Base-by-base conservation (phyloP, 2,797 vertebrate genomes). In the Anguilla obscura region DNA sequence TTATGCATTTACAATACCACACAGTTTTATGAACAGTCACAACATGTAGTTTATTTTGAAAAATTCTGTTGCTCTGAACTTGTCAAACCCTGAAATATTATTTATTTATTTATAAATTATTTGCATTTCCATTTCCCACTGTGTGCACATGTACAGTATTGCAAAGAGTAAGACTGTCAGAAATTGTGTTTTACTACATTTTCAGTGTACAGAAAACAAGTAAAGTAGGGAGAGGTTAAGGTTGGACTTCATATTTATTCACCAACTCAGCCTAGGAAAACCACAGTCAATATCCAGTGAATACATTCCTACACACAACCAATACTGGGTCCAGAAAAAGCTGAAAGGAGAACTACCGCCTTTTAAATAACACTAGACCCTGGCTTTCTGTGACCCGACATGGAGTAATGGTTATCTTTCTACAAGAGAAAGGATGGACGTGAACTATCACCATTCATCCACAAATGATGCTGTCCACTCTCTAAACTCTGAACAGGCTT, bases 401-500 rank as follows among this genome's bases (percentile, higher is more conserved):
- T 12, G 66, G n/a, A 71, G 66, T n/a, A 33, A 74, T 18, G 16
- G 79, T 30, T 79, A 30, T 14, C 69, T 33, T 82, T 82, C 21
- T 48, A 48, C 16, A 4, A 45, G 79, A 82, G 40, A 21, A 82
- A 48, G 9, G 27, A 36, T 79, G 74, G 74, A 80, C 36, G 36
- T 80, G 36, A 80, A 82, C 48, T 82, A 7, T 24, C 45, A 24
- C 8, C 14, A 82, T 82, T 82, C n/a, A 82, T 82, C 30, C 79
- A 82, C 45, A 82, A 82, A 82, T 82, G 45, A 82, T 1, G 79
- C 71, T 82, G 79, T 82, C 79, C 79, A 82, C 40, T 82, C 76
- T 21, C 79, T 82, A 82, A 82, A 40, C 79, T 82, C 45, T 82
- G 0, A 50, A 79, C 71, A 74, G 71, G 71, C 71, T 79, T 79